Evolutionary conservation across 1,140 invertebrate genomes (phyloP).

Genomic region (Apis laboriosa): DNA sequence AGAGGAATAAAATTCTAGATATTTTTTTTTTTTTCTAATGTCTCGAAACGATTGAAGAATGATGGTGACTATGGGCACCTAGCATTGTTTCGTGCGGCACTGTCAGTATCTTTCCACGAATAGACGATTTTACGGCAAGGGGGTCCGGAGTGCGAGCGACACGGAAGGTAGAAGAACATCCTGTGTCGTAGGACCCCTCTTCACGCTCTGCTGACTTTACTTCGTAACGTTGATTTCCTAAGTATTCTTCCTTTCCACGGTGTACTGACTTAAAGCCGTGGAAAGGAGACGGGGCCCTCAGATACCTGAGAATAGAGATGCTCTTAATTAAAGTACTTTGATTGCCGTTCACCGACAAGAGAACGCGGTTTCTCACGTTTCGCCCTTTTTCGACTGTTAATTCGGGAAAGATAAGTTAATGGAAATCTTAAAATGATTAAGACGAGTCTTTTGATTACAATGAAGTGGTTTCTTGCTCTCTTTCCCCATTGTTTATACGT

Average conservation of each 20-base stretch:
- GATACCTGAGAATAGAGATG: constrained; percentile 36
- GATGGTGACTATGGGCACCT: constrained; percentile 39
- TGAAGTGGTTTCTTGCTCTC: neutral
- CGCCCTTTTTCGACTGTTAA: constrained; percentile 6
- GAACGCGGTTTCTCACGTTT: constrained; percentile 32
- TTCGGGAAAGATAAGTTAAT: neutral
- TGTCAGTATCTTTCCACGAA: constrained; percentile 64
- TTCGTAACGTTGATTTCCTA: constrained; percentile 74
- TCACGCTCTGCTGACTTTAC: constrained; percentile 72
- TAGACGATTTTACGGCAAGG: constrained; percentile 64
- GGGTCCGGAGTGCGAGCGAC: constrained; percentile 55
- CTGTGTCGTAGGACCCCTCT: constrained; percentile 71
- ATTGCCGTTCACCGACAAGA: neutral
- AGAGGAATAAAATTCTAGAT: no score
- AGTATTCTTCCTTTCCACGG: constrained; percentile 70
- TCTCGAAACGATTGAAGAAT: neutral
- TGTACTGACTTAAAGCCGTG: constrained; percentile 47
- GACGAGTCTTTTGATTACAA: neutral
- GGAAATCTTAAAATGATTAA: neutral
- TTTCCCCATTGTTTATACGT: neutral
- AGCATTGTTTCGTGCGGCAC: constrained; percentile 57
- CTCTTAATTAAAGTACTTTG: constrained; percentile 56
- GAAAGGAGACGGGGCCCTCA: neutral
- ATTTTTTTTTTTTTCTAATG: neutral
- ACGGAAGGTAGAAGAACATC: constrained; percentile 73